A percentile compares a stretch with the other conserved stretches of the same genome.
phyloP scores from a whole-genome alignment of 1,140 invertebrate species.

The Diabrotica virgifera region DNA sequence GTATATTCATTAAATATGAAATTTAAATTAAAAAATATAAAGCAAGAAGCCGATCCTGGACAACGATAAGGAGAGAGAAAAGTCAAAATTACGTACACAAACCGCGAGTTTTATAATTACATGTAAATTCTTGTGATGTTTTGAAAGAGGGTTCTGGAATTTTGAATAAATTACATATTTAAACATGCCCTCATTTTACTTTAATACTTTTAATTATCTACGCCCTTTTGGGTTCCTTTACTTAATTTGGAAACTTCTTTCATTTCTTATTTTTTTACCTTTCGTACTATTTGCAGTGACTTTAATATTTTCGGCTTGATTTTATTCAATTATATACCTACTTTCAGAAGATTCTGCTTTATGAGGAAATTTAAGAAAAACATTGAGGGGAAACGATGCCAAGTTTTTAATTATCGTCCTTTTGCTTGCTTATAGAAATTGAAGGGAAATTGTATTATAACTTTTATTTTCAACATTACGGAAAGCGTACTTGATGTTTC shows the following conservation, averaged over 20 bases:
- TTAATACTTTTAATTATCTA: conserved; percentile 33
- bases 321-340: conserved; percentile 3
- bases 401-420: too few species aligned
- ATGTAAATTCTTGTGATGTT: conserved; percentile 41
- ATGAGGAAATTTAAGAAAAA: neutral
- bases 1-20: too few species aligned
- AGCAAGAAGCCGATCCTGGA: conserved; percentile 31
- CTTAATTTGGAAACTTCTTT: conserved; percentile 18
- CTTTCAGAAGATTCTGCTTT: neutral
- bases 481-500: too few species aligned
- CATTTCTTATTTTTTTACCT: conserved; percentile 3
- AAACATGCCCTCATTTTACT: conserved; percentile 23
- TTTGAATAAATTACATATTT: conserved; percentile 38
- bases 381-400: neutral
- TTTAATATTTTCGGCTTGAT: neutral
- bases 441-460: too few species aligned
- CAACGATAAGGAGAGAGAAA: conserved; percentile 21
- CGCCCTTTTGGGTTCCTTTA: conserved; percentile 23
- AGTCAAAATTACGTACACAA: conserved; percentile 26
- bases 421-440: too few species aligned
- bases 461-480: too few species aligned
- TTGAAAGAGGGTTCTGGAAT: conserved; percentile 39
- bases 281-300: neutral
- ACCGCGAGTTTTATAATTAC: conserved; percentile 39
- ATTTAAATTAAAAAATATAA: too few species aligned